Evolutionary conservation across 1,140 invertebrate genomes (phyloP).

Genomic region (Theocolax elegans): DNA sequence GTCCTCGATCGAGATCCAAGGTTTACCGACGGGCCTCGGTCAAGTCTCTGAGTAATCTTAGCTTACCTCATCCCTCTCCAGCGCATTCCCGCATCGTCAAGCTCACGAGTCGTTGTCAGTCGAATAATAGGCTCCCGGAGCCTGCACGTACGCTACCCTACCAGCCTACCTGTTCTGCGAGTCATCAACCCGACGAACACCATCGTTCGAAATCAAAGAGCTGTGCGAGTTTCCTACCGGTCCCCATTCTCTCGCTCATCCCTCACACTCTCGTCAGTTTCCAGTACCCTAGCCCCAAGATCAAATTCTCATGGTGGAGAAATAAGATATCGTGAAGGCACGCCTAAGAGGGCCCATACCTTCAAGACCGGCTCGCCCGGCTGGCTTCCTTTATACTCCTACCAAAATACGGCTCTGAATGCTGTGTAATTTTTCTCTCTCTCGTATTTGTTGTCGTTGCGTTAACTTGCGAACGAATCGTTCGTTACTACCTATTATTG

Average conservation of each 20-base stretch:
- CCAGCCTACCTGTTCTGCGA: too few relatives aligned
- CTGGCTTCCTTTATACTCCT: slow-evolving; percentile 23
- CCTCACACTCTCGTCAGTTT: slow-evolving; percentile 65
- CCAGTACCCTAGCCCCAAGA: slow-evolving; percentile 67
- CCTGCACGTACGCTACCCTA: too few relatives aligned
- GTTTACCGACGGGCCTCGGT: slow-evolving; percentile 62
- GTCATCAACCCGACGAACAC: slow-evolving; percentile 50
- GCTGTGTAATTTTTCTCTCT: slow-evolving; percentile 19
- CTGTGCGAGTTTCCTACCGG: slow-evolving; percentile 61
- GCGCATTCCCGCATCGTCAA: slow-evolving; percentile 46
- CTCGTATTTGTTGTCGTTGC: too few relatives aligned
- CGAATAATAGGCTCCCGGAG: background rate
- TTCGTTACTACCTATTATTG: background rate
- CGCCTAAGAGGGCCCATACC: slow-evolving; percentile 53
- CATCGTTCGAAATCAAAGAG: slow-evolving; percentile 50
- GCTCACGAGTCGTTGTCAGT: slow-evolving; percentile 40
- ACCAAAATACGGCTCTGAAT: slow-evolving; percentile 7
- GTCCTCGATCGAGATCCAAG: slow-evolving; percentile 53
- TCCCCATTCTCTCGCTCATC: slow-evolving; percentile 62
- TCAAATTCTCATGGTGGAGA: slow-evolving; percentile 76
- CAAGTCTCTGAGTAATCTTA: slow-evolving; percentile 46
- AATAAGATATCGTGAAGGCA: slow-evolving; percentile 76
- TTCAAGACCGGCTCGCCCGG: slow-evolving; percentile 29
- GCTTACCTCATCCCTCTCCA: background rate
- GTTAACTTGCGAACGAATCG: background rate